Conservation (phyloP, 2,888 invertebrate species). For the Gnatocerus cornutus region DNA sequence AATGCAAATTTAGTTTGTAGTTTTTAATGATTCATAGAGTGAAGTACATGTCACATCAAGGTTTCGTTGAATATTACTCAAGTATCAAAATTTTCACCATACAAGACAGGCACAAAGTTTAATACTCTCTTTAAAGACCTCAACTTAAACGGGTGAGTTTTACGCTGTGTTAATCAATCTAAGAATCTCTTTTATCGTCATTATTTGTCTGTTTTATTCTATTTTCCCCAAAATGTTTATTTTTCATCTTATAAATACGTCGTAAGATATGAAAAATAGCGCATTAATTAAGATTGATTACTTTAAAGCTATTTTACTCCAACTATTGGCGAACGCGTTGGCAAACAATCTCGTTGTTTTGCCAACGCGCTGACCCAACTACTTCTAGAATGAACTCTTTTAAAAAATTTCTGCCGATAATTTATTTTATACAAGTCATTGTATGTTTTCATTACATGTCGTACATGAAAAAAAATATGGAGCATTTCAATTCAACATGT, state of each 20-base stretch:
- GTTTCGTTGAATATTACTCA: slow-evolving; percentile 62
- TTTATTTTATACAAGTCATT: slow-evolving; percentile 33
- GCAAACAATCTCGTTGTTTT: background rate
- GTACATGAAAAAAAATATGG: slow-evolving; percentile 25
- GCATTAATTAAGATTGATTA: slow-evolving; percentile 50
- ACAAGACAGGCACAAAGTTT: slow-evolving; percentile 66
- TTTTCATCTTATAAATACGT: slow-evolving; percentile 45
- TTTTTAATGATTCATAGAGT: slow-evolving; percentile 61
- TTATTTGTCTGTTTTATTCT: slow-evolving; percentile 53
- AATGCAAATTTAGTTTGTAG: slow-evolving; percentile 63
- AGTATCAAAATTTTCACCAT: slow-evolving; percentile 63
- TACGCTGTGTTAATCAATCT: slow-evolving; percentile 25
- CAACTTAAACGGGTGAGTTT: slow-evolving; percentile 31
- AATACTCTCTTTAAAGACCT: slow-evolving; percentile 57
- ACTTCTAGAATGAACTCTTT: slow-evolving; percentile 40
- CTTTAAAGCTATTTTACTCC: slow-evolving; percentile 51
- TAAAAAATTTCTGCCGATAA: slow-evolving; percentile 46
- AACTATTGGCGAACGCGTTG: slow-evolving; percentile 19
- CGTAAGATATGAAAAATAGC: slow-evolving; percentile 57
- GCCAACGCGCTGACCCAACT: slow-evolving; percentile 15
- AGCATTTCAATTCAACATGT: slow-evolving; percentile 18
- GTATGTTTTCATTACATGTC: slow-evolving; percentile 30
- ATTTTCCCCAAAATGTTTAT: slow-evolving; percentile 39
- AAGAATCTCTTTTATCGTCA: slow-evolving; percentile 48
- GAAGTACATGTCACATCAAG: slow-evolving; percentile 63